phyloP scores from a whole-genome alignment of 2,797 vertebrate species.

The Etheostoma perlongum region DNA sequence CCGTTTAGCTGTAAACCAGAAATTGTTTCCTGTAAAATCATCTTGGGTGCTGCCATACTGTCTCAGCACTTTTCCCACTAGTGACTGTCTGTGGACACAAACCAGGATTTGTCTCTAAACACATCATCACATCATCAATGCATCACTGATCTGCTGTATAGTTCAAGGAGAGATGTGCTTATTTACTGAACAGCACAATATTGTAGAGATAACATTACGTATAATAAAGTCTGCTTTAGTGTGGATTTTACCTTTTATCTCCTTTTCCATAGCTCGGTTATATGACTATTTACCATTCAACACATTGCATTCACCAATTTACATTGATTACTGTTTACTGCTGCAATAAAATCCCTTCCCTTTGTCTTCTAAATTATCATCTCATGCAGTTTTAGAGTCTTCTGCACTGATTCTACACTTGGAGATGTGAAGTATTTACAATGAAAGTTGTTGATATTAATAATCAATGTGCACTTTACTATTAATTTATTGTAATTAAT shows the following conservation, averaged over 20 bases:
- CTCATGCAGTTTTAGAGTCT: conserved; percentile 48
- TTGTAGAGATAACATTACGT: neutral
- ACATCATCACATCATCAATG: conserved; percentile 42
- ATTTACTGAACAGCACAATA: conserved; percentile 1
- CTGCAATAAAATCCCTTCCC: conserved; percentile 34
- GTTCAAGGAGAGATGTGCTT: conserved; percentile 14
- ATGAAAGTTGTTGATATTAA: conserved; percentile 22
- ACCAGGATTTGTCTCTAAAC: conserved; percentile 37
- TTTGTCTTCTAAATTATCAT: conserved; percentile 39
- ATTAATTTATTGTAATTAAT: neutral
- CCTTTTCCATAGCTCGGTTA: neutral
- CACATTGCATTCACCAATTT: conserved; percentile 24
- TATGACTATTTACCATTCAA: conserved; percentile 9
- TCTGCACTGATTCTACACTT: conserved; percentile 9
- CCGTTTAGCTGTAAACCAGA: conserved; percentile 43
- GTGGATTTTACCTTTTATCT: neutral
- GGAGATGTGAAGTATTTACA: conserved; percentile 34
- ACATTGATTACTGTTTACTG: conserved; percentile 52
- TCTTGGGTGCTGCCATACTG: conserved; percentile 32
- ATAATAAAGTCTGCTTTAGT: neutral
- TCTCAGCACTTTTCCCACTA: conserved; percentile 38
- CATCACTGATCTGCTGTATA: conserved; percentile 22
- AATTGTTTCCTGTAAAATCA: conserved; percentile 37
- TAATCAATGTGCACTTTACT: neutral
- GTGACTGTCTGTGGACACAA: conserved; percentile 48